Evolutionary conservation across 2,797 vertebrate genomes (phyloP), one percentile per base, ranked within the genome.

Genomic region (Hydrophis major): DNA sequence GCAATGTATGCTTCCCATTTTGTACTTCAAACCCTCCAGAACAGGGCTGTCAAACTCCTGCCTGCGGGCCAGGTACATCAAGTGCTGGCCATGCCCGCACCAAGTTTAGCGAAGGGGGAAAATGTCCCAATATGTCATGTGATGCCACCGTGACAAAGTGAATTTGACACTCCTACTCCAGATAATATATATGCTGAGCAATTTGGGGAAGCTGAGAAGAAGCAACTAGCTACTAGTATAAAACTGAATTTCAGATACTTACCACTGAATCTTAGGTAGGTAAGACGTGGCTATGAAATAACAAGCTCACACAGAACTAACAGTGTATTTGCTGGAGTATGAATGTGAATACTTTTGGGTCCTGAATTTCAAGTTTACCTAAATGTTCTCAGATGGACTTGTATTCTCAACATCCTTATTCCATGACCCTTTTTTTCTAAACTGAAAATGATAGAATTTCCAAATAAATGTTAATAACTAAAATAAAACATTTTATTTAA

Each of bases 391-490:
- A 83, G 8, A 42, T 42, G 18, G 1, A 78, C 3, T 83, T 18
- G 42, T 86, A 59, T 18, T 89, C 12, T n/a, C 13, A 18, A 27
- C 0, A 57, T 88, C 32, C 12, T 2, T 14, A 50, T 28, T 89
- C 18, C 61, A 63, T 63, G 53, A 90, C 13, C 42, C 6, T 14
- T 2, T 88, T 93, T 94, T 37, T 89, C 10, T 50, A 61, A 89
- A 90, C 12, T 69, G 91, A 92, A 92, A 25, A 37, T 10, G 69
- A 0, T 86, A 59, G 13, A 0, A 0, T 6, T 57, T 91, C 66
- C 5, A 94, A 95, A 92, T 12, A 93, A 92, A 25, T 14, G 83
- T 13, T 27, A 12, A 88, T 4, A 92, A 5, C 32, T 88, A 86
- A 14, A 94, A 16, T 32, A 37, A 6, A 91, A 6, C 10, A 93